Evolutionary conservation across 53 echinoderm and acorn worm genomes (phyloP).

Genomic region (Glandiceps talaboti): DNA sequence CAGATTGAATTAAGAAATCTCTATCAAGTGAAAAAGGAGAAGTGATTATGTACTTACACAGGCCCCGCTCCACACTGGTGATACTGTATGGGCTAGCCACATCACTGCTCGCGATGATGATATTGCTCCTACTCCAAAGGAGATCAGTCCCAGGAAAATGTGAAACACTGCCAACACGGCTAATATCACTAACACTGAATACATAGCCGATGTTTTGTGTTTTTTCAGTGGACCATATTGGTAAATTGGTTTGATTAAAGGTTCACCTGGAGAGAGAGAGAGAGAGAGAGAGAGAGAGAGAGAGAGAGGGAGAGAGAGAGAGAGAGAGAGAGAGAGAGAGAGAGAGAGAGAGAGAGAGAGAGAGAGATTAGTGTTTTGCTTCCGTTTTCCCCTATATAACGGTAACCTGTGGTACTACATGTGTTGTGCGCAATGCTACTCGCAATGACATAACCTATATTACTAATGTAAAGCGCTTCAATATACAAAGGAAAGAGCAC

Average conservation of each 20-base stretch:
- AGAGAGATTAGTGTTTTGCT: not conserved
- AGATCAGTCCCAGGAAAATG: conserved; percentile 50
- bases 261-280: no score
- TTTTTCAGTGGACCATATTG: no score
- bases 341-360: not conserved
- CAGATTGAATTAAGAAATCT: not conserved
- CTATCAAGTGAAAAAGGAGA: not conserved
- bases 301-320: not conserved
- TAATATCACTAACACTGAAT: conserved; percentile 8
- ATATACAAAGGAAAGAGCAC: no score
- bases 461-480: no score
- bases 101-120: conserved; percentile 54
- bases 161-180: conserved; percentile 64
- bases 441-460: no score
- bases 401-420: no score
- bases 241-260: no score
- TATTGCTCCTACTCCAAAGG: conserved; percentile 50
- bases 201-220: not conserved
- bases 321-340: not conserved
- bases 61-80: conserved; percentile 89
- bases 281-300: no score
- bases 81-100: conserved; percentile 75
- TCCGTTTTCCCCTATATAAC: no score
- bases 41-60: conserved; percentile 56
- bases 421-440: no score